Percentiles rank a stretch among this genome's conserved stretches.
phyloP scores from a whole-genome alignment of 2,113 vertebrate species.

The Chlorocebus sabaeus region DNA sequence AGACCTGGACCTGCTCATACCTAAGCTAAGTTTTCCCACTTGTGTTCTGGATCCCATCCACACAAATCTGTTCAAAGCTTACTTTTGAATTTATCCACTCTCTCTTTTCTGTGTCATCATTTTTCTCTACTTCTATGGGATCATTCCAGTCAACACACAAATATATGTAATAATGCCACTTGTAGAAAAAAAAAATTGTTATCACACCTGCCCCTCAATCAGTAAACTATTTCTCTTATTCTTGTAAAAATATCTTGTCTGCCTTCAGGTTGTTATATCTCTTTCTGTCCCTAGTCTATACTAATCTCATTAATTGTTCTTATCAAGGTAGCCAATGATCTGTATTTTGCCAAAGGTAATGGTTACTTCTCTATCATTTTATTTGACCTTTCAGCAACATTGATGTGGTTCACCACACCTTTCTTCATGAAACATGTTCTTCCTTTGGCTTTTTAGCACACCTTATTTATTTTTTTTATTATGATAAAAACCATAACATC shows the following conservation, averaged over 20 bases:
- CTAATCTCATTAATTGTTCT: background rate
- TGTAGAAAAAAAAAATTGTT: background rate
- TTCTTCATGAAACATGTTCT: background rate
- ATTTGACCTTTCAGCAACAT: background rate
- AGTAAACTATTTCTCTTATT: background rate
- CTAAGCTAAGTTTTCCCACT: background rate
- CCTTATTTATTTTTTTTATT: background rate
- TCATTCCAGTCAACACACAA: background rate
- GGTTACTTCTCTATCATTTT: background rate
- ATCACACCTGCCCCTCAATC: background rate
- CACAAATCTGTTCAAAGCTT: background rate
- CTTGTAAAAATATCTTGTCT: background rate
- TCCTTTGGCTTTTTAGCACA: background rate
- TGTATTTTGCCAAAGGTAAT: background rate
- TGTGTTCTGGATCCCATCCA: background rate
- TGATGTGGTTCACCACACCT: background rate
- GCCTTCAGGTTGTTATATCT: background rate
- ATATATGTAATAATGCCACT: background rate
- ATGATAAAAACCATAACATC: background rate
- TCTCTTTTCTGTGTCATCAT: background rate
- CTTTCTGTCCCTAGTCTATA: background rate
- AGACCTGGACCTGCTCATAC: background rate
- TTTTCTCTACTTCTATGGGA: background rate
- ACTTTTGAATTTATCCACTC: background rate
- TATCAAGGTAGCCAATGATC: background rate